phyloP scores from a whole-genome alignment of 37 sponge, comb jelly and placozoan genomes.

The Spongilla lacustris region DNA sequence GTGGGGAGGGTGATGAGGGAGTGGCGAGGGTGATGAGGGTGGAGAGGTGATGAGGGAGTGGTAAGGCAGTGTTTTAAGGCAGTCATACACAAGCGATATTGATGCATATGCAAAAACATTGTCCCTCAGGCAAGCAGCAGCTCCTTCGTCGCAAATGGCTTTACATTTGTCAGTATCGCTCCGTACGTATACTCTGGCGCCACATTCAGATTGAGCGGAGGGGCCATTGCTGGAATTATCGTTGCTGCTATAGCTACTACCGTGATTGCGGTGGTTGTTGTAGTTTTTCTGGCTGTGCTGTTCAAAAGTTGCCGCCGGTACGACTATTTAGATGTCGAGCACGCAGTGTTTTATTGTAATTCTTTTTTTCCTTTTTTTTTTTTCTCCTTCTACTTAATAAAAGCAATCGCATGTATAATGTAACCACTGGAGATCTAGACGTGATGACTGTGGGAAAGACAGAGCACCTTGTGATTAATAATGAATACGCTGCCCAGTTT shows the following conservation, averaged over 20 bases:
- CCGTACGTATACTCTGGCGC: too few species aligned
- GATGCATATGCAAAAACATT: too few species aligned
- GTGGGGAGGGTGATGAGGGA: too few species aligned
- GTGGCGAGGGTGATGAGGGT: too few species aligned
- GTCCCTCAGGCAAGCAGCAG: background rate
- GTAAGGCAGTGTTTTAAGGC: too few species aligned
- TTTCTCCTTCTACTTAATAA: too few species aligned
- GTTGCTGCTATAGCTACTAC: background rate
- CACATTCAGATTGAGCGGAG: background rate
- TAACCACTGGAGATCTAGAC: background rate
- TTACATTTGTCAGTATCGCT: too few species aligned
- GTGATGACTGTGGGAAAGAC: background rate
- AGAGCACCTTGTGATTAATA: background rate
- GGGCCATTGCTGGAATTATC: background rate
- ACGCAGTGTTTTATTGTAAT: background rate
- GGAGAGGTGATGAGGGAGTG: too few species aligned
- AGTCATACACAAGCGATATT: too few species aligned
- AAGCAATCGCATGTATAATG: background rate
- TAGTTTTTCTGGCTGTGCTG: background rate
- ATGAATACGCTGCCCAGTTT: background rate
- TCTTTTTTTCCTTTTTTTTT: too few species aligned
- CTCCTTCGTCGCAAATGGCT: background rate
- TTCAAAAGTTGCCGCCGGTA: background rate
- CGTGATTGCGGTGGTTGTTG: background rate
- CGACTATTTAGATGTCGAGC: background rate